Base-by-base conservation (phyloP, 2,113 vertebrate species). In the Mystacornis crossleyi region DNA sequence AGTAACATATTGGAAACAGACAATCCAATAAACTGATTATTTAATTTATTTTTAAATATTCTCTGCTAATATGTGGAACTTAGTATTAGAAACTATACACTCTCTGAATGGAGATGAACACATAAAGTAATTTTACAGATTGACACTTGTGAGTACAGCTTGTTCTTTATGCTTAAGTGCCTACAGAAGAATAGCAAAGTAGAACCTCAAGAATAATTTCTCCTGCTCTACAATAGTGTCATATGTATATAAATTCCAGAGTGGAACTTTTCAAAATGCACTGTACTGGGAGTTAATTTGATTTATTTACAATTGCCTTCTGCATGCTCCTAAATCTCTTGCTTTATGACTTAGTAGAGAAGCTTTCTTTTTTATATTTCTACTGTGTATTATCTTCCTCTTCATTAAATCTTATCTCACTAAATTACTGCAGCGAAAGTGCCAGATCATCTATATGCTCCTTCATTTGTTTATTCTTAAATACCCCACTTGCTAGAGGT, bases 261-360 rank as follows among this genome's bases (percentile, higher is more conserved):
- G 58, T 14, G 38, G 31, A 90, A 94, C 74, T 91, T 96, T 82
- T 88, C 45, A 87, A 88, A 94, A 88, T 66, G 31, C 17, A 81
- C 75, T 90, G 47, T 87, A 43, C 24, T 62, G 50, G 38, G 70
- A 75, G 47, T 85, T 90, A 45, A 65, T 95, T 77, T 95, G 94
- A 96, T 95, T 92, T 97, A 94, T 94, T 95, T 87, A 73, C 81
- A 93, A 78, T 92, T 93, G 90, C 29, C 31, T 85, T 81, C 90
- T 82, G 36, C 26, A 31, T 89, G 58, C 81, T 93, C 74, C 81
- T 97, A 96, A 95, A 94, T 96, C 81, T 95, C 47, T 72, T 86
- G 26, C 42, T 90, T 90, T 94, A 93, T 95, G 81, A 94, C 64
- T 90, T 77, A 58, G 61, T 62, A 81, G 81, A 14, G 26, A 80